Conservation (phyloP, 2,113 vertebrate genomes). For the Crotalus viridis region DNA sequence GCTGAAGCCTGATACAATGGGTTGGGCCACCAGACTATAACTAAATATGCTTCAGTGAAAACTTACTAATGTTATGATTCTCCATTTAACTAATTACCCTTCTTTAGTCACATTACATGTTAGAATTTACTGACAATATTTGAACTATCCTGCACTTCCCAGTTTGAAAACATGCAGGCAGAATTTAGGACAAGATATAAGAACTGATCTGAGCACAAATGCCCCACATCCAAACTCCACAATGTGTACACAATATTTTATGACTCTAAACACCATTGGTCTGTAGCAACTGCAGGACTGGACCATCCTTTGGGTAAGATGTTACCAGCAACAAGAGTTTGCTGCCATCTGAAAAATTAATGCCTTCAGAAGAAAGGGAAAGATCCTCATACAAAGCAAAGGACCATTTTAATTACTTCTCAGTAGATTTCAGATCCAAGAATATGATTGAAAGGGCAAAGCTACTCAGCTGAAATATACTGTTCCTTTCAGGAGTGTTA, state of each 20-base stretch:
- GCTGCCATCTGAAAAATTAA: neutral
- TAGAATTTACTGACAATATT: neutral
- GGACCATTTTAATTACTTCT: slow-evolving; percentile 5
- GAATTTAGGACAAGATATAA: neutral
- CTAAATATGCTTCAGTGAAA: neutral
- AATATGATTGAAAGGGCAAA: slow-evolving; percentile 3
- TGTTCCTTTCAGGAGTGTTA: neutral
- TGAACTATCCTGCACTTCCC: neutral
- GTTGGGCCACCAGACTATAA: neutral
- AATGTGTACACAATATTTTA: neutral
- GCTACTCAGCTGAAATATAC: neutral
- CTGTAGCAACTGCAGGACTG: neutral
- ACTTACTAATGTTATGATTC: neutral
- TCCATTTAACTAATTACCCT: neutral
- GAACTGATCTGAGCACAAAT: neutral
- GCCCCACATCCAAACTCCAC: neutral
- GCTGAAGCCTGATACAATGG: neutral
- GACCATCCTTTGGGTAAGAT: neutral
- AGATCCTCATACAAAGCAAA: neutral
- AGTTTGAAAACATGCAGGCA: neutral
- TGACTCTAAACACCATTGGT: neutral
- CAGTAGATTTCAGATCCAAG: neutral
- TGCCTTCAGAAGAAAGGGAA: neutral
- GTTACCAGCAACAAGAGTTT: neutral
- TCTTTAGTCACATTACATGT: neutral